Evolutionary conservation across 2,113 vertebrate genomes (phyloP).

Genomic region (Coturnix japonica): DNA sequence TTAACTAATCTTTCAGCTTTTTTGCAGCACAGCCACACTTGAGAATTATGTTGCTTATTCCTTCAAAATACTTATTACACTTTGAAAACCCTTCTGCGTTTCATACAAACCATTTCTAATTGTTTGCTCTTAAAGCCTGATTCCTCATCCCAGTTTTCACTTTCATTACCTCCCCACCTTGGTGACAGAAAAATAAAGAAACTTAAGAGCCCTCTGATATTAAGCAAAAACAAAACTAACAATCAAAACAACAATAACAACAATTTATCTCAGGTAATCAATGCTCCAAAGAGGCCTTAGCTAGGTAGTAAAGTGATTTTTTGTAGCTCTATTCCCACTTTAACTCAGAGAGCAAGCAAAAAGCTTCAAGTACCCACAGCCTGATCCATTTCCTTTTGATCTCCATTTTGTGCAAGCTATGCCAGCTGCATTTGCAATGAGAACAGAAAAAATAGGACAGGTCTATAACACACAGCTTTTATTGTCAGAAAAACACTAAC

Average conservation of each 20-base stretch:
- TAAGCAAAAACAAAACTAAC: neutral
- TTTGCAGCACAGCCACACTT: neutral
- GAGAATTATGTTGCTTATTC: constrained; percentile 34
- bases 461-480: neutral
- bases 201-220: neutral
- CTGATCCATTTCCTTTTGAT: neutral
- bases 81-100: constrained; percentile 7
- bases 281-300: neutral
- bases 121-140: constrained; percentile 6
- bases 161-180: neutral
- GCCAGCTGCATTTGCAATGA: neutral
- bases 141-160: neutral
- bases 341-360: neutral
- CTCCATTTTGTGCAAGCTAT: neutral
- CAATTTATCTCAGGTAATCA: neutral
- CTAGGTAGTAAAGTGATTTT: neutral
- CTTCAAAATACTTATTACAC: constrained; percentile 7
- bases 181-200: neutral
- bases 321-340: neutral
- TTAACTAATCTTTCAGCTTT: constrained; percentile 33
- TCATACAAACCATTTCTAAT: neutral
- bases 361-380: neutral
- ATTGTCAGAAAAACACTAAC: neutral
- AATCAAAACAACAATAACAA: neutral
- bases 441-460: neutral